phyloP scores from a whole-genome alignment of 2,888 invertebrate species.

The Xanthia icteritia region DNA sequence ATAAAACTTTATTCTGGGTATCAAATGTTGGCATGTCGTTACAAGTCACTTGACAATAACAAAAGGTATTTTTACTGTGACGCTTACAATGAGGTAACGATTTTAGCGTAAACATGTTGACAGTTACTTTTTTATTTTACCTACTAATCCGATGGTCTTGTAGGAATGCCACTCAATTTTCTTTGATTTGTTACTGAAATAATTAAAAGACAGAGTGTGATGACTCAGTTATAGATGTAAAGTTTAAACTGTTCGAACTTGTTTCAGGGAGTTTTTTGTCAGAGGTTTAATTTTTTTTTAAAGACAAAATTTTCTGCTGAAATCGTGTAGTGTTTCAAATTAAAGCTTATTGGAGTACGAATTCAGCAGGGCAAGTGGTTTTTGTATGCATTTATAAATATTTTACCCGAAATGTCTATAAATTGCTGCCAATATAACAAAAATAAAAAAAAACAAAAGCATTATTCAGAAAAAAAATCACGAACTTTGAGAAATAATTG shows the following conservation, averaged over 20 bases:
- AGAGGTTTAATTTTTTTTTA: no score
- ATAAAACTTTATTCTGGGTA: background rate
- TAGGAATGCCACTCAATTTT: background rate
- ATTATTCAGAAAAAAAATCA: background rate
- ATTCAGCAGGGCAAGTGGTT: background rate
- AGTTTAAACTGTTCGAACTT: background rate
- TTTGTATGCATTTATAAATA: background rate
- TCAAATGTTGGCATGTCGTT: conserved; percentile 4
- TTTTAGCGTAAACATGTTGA: conserved; percentile 20
- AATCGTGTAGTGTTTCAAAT: background rate
- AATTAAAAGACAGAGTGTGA: background rate
- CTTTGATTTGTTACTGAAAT: background rate
- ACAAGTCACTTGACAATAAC: background rate
- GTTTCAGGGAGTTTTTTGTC: background rate
- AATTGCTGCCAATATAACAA: background rate
- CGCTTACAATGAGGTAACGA: background rate
- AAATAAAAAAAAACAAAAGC: background rate
- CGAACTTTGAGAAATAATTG: background rate
- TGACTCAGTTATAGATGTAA: background rate
- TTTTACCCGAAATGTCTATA: background rate
- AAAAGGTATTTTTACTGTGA: background rate
- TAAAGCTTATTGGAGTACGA: background rate
- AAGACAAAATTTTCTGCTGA: no score
- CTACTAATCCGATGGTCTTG: background rate
- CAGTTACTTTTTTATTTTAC: background rate